Percentiles rank a stretch among this genome's conserved stretches.
Conservation (phyloP, 2,888 invertebrate genomes). For the Emmelina monodactyla region DNA sequence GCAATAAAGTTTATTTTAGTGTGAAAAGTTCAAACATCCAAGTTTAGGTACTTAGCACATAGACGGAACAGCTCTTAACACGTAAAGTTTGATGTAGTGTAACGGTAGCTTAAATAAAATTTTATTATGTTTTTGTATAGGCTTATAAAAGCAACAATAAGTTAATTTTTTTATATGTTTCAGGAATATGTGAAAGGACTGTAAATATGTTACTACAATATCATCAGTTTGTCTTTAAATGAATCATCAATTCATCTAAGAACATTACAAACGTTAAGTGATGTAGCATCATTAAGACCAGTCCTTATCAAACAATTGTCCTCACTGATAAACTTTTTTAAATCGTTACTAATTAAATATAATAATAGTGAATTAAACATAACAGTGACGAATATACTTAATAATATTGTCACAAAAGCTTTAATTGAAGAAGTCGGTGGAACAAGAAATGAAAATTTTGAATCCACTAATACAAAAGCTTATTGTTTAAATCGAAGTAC, state of each 20-base stretch:
- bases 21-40: too few relatives aligned
- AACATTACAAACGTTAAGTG: conserved; percentile 30
- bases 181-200: conserved; percentile 34
- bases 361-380: conserved; percentile 47
- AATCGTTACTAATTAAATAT: conserved; percentile 34
- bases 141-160: too few relatives aligned
- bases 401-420: conserved; percentile 32
- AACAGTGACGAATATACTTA: conserved; percentile 34
- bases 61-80: too few relatives aligned
- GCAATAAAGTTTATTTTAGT: too few relatives aligned
- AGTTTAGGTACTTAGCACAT: too few relatives aligned
- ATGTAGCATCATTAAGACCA: conserved; percentile 23
- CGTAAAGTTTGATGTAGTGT: too few relatives aligned
- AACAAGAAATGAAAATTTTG: background rate
- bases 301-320: conserved; percentile 29
- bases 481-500: too few relatives aligned
- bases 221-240: conserved; percentile 32
- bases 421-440: background rate
- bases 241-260: conserved; percentile 40
- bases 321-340: conserved; percentile 31
- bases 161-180: conserved; percentile 24
- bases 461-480: background rate
- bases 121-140: too few relatives aligned
- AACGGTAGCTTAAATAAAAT: too few relatives aligned
- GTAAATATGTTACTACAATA: conserved; percentile 28